Base-by-base conservation (phyloP, 1,140 invertebrate genomes). In the Temnothorax nylanderi region DNA sequence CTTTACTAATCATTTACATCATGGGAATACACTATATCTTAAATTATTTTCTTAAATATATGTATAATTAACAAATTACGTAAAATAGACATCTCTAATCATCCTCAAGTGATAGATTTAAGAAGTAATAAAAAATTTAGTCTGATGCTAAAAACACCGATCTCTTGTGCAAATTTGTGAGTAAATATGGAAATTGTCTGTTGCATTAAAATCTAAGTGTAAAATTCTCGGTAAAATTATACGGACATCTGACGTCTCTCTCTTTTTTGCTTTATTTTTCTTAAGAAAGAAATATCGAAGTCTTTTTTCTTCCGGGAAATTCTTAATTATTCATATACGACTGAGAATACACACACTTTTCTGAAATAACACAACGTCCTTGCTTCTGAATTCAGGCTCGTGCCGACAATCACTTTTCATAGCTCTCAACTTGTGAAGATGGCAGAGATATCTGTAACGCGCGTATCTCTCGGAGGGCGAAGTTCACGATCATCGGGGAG, bases 401-500 rank as follows among this genome's bases (percentile, higher is more conserved):
- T 34, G 11, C 8, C 3, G 26, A 13, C 26, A 10, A 82, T 65
- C 44, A 51, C 56, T 82, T 44, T 74, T 26, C 51, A 26, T 11
- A 13, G 21, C 3, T 13, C 32, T 34, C 44, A 6, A 34, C 56
- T 34, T 13, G 11, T n/a, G 11, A 2, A 34, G 58, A n/a, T 32
- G 21, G 47, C 47, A 41, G 64, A 69, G 49, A 82, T 58, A 44
- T 44, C 21, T 10, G 26, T 26, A 11, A 8, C 16, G 44, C 3
- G 21, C 7, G 6, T 62, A 18, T 32, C 32, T 60, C 26, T 49
- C 13, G 56, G 1, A 77, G 71, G 72, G 65, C 69, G n/a, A 85
- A 84, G 80, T 62, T 75, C 78, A 58, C 54, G 65, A 76, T 26
- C 26, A 26, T 51, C 16, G 54, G 21, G 51, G 65, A 32, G 13